Conservation (phyloP, 2,888 invertebrate genomes). For the Mimas tiliae region DNA sequence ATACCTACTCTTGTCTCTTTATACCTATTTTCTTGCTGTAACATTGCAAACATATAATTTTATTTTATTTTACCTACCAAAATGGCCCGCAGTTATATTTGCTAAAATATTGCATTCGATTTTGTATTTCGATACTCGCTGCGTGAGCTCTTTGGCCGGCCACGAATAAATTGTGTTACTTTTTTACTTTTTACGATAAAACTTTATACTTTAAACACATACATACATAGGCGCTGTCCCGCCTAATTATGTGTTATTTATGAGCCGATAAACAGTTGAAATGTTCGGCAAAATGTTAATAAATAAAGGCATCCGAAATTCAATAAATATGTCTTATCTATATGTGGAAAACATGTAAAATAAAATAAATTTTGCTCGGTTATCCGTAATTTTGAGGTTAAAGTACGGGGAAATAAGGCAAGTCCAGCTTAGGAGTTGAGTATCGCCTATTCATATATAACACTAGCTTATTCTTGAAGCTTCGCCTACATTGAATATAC, state of each 20-base stretch:
- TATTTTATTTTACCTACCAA: conserved; percentile 10
- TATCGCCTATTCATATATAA: too few species aligned
- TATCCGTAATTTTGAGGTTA: not conserved
- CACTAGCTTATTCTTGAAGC: too few species aligned
- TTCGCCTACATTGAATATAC: too few species aligned
- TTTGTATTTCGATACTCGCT: conserved; percentile 16
- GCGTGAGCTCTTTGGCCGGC: conserved; percentile 14
- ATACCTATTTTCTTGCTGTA: not conserved
- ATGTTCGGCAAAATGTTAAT: conserved; percentile 10
- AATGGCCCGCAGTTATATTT: conserved; percentile 5
- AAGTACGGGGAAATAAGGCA: not conserved
- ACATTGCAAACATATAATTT: conserved; percentile 9
- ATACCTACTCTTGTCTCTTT: not conserved
- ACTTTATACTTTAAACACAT: conserved; percentile 6
- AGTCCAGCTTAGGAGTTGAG: too few species aligned
- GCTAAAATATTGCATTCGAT: conserved; percentile 21
- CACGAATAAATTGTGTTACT: conserved; percentile 17
- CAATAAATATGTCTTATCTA: conserved; percentile 7
- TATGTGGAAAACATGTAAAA: not conserved
- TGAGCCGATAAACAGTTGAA: not conserved
- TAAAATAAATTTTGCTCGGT: not conserved
- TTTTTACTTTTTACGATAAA: conserved; percentile 9
- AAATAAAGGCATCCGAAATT: not conserved
- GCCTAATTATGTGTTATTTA: conserved; percentile 18
- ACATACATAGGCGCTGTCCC: conserved; percentile 13